phyloP scores from a whole-genome alignment of 2,888 invertebrate genomes.

The Mylabris sibirica region DNA sequence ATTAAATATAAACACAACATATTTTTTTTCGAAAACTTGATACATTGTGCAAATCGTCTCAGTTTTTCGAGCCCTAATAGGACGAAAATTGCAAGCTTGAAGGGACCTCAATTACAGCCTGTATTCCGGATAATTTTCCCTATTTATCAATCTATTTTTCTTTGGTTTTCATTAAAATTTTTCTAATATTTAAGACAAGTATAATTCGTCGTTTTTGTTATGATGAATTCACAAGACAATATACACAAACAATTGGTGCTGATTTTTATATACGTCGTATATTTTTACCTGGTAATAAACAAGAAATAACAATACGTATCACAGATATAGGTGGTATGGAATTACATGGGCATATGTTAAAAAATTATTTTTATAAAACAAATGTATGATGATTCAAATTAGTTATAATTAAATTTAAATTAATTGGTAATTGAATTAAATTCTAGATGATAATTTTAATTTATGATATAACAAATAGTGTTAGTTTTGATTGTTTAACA shows the following conservation, averaged over 20 bases:
- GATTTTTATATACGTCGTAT: conserved; percentile 76
- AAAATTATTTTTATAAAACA: conserved; percentile 74
- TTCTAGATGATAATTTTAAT: conserved; percentile 78
- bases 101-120: too few relatives aligned
- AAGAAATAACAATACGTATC: conserved; percentile 75
- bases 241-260: conserved; percentile 73
- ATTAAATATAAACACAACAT: too few relatives aligned
- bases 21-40: too few relatives aligned
- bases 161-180: background rate
- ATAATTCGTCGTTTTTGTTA: conserved; percentile 72
- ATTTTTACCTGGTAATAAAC: conserved; percentile 62
- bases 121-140: too few relatives aligned
- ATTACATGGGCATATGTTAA: conserved; percentile 78
- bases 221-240: conserved; percentile 69
- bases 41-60: too few relatives aligned
- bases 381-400: conserved; percentile 65
- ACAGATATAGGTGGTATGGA: conserved; percentile 88
- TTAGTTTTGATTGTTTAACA: conserved; percentile 79
- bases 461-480: conserved; percentile 82
- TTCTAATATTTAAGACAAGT: conserved; percentile 64
- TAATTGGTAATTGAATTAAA: conserved; percentile 19
- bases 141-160: background rate
- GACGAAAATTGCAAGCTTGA: too few relatives aligned
- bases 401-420: background rate
- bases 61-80: too few relatives aligned